phyloP scores from a whole-genome alignment of 35 echinoderm and acorn worm species.

The Patiria miniata region DNA sequence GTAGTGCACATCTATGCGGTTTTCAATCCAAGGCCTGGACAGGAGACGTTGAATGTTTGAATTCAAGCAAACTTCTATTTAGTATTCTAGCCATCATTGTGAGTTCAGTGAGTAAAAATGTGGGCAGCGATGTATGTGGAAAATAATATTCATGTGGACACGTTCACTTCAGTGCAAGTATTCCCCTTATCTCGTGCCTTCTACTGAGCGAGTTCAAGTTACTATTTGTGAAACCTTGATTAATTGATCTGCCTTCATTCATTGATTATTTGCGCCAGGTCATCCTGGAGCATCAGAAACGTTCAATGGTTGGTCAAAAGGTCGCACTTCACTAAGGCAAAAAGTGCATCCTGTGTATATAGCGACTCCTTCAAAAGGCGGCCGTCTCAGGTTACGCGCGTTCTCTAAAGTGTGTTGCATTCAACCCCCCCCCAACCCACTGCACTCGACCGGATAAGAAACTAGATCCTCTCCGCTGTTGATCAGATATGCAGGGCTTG shows the following conservation, averaged over 20 bases:
- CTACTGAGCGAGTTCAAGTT: no score
- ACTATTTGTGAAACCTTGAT: neutral
- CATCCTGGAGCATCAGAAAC: neutral
- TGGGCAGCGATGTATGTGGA: no score
- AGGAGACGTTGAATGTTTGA: no score
- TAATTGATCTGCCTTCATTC: neutral
- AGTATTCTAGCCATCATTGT: no score
- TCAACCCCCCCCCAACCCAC: neutral
- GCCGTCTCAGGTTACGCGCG: neutral
- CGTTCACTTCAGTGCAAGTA: no score
- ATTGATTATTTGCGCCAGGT: neutral
- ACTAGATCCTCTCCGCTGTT: constrained; percentile 9
- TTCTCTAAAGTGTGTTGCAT: neutral
- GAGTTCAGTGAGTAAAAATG: no score
- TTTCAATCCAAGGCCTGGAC: no score
- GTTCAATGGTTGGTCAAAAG: neutral
- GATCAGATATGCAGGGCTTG: neutral
- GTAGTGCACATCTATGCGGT: no score
- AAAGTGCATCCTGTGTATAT: constrained; percentile 8
- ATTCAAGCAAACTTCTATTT: no score
- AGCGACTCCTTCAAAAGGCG: constrained; percentile 15
- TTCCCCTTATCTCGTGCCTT: no score
- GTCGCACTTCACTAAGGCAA: neutral
- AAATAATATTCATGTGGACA: no score
- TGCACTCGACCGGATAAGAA: neutral